A percentile compares a stretch with the other conserved stretches of the same genome.
phyloP scores from a whole-genome alignment of 1,140 invertebrate genomes.

The Heliconius eleuchia region DNA sequence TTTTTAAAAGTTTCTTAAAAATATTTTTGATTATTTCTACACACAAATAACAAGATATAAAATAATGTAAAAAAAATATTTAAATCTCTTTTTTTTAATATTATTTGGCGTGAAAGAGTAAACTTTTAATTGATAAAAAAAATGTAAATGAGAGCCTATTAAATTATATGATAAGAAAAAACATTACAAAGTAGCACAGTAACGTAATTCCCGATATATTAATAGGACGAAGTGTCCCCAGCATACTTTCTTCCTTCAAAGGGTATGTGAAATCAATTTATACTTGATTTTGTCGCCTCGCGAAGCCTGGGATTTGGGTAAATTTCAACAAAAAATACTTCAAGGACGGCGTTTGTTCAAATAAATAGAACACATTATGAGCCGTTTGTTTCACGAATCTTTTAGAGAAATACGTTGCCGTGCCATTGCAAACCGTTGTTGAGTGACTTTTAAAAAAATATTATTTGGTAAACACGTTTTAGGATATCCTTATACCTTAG shows the following conservation, averaged over 20 bases:
- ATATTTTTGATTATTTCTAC: too few relatives aligned
- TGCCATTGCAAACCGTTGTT: not conserved
- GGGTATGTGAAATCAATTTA: conserved; percentile 48
- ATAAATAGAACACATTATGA: conserved; percentile 35
- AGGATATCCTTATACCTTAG: too few relatives aligned
- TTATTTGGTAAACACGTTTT: too few relatives aligned
- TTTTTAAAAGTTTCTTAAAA: too few relatives aligned
- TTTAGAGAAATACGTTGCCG: not conserved
- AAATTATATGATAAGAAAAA: not conserved
- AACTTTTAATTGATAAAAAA: too few relatives aligned
- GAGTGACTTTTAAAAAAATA: not conserved
- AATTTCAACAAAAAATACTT: conserved; percentile 49
- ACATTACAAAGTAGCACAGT: not conserved
- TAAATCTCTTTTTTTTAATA: too few relatives aligned
- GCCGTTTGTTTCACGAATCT: not conserved
- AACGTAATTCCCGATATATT: conserved; percentile 10
- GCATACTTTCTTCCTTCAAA: conserved; percentile 26
- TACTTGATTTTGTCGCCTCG: conserved; percentile 44
- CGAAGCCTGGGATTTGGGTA: conserved; percentile 45
- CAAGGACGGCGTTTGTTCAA: conserved; percentile 36
- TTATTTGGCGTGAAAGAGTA: too few relatives aligned
- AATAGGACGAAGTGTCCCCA: conserved; percentile 14
- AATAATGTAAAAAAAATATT: too few relatives aligned
- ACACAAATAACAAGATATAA: too few relatives aligned
- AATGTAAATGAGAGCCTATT: too few relatives aligned